Percentiles rank a stretch among this genome's conserved stretches.
phyloP scores from a whole-genome alignment of 2,888 invertebrate genomes.

The Buathra laborator region DNA sequence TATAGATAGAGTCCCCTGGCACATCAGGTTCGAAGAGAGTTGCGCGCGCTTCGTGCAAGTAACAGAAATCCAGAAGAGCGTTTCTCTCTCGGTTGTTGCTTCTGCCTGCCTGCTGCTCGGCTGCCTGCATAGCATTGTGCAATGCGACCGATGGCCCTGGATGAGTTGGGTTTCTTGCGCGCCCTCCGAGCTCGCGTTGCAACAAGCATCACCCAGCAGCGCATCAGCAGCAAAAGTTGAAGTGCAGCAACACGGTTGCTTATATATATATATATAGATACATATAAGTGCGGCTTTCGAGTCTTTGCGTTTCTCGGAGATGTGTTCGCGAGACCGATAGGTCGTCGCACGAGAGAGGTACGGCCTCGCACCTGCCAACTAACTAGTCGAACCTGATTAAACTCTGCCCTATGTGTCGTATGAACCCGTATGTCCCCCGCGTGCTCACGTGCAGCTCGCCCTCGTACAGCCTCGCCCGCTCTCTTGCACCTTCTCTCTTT shows the following conservation, averaged over 20 bases:
- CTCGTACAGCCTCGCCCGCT: constrained; percentile 58
- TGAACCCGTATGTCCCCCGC: constrained; percentile 66
- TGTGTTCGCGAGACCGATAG: constrained; percentile 57
- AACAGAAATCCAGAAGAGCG: constrained; percentile 35
- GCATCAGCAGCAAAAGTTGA: constrained; percentile 54
- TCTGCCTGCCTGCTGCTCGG: constrained; percentile 24
- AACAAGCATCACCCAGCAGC: constrained; percentile 13
- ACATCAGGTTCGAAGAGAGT: constrained; percentile 51
- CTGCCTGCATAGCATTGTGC: constrained; percentile 75
- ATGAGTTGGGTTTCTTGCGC: constrained; percentile 77
- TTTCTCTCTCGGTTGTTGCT: constrained; percentile 20
- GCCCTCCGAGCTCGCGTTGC: constrained; percentile 53
- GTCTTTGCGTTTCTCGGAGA: constrained; percentile 59
- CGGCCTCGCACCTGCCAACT: constrained; percentile 82
- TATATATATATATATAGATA: constrained; percentile 18
- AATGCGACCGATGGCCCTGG: constrained; percentile 73
- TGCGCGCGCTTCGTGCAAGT: constrained; percentile 32
- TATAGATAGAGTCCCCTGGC: constrained; percentile 14
- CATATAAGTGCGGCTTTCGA: constrained; percentile 41
- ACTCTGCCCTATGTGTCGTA: constrained; percentile 80
- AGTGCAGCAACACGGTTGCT: constrained; percentile 51
- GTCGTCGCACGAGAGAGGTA: constrained; percentile 55
- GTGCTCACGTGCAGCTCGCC: constrained; percentile 32
- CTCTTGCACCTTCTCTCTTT: constrained; percentile 49
- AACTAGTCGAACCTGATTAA: constrained; percentile 85